These are phyloP conservation scores for Hybos culiciformis DNA, from an alignment of 2,888 invertebrate species.

Conservation along the genomic window DNA sequence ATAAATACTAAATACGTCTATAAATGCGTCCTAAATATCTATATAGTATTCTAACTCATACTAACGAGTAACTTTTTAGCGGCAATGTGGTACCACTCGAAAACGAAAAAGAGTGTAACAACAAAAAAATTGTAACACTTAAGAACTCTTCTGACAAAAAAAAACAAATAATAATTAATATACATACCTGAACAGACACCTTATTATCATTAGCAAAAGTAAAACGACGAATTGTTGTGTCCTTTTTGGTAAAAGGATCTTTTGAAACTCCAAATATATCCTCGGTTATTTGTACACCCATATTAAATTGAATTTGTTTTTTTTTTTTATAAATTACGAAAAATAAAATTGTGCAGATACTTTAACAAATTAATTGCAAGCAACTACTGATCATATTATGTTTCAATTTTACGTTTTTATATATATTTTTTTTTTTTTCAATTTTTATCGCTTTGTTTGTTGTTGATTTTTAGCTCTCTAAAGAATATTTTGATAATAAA, in stretches of 20 bases:
- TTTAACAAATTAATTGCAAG: neutral
- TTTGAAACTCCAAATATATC: slow-evolving; percentile 28
- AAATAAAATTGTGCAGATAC: neutral
- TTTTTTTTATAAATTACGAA: too few species aligned
- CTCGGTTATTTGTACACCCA: slow-evolving; percentile 24
- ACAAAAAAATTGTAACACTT: neutral
- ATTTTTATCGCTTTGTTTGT: too few species aligned
- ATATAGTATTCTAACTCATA: neutral
- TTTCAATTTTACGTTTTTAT: neutral
- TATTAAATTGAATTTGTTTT: too few species aligned
- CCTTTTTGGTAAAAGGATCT: slow-evolving; percentile 25
- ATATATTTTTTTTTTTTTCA: too few species aligned
- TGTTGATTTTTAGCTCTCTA: too few species aligned
- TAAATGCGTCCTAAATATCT: neutral
- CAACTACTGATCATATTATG: neutral
- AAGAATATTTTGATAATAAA: too few species aligned
- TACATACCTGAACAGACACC: slow-evolving; percentile 24
- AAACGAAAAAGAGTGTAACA: neutral
- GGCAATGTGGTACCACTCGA: neutral
- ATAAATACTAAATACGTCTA: neutral
- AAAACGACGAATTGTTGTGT: slow-evolving; percentile 24
- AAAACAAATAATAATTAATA: neutral
- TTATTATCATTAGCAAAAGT: slow-evolving; percentile 23
- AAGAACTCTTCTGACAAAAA: neutral
- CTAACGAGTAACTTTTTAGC: neutral